Evolutionary conservation across 2,888 invertebrate genomes (phyloP).

Genomic region (Thera obeliscata): DNA sequence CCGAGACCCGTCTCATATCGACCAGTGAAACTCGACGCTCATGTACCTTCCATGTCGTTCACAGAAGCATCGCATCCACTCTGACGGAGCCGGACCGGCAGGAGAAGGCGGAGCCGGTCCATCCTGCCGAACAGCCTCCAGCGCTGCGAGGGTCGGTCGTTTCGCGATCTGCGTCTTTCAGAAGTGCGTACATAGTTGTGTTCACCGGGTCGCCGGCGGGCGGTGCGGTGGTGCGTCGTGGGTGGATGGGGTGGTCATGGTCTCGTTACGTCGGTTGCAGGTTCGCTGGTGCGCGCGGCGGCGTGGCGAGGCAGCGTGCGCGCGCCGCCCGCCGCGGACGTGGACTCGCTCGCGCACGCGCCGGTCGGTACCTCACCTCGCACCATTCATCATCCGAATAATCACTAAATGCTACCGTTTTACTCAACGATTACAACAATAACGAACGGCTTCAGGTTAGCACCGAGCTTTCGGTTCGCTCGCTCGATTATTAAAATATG

Average conservation of each 20-base stretch:
- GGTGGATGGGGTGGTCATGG: too few relatives aligned
- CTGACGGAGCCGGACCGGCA: conserved; percentile 2
- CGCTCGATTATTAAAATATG: conserved; percentile 12
- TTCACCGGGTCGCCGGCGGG: too few relatives aligned
- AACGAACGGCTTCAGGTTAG: too few relatives aligned
- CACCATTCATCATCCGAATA: too few relatives aligned
- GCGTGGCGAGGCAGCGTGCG: conserved; percentile 58
- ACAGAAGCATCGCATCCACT: conserved; percentile 20
- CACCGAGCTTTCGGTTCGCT: neutral
- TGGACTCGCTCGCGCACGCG: too few relatives aligned
- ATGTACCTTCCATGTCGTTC: neutral
- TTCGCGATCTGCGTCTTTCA: conserved; percentile 7
- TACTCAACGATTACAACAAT: too few relatives aligned
- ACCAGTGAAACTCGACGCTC: too few relatives aligned
- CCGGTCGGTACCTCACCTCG: too few relatives aligned
- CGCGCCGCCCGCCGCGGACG: neutral
- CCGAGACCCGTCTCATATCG: too few relatives aligned
- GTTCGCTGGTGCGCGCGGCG: conserved; percentile 40
- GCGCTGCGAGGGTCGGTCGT: conserved; percentile 11
- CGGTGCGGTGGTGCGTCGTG: too few relatives aligned
- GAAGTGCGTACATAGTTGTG: conserved; percentile 13
- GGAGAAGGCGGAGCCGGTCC: conserved; percentile 9
- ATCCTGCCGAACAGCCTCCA: conserved; percentile 3
- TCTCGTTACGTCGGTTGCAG: conserved; percentile 37
- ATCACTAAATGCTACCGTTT: too few relatives aligned